Evolutionary conservation across 2,113 vertebrate species (phyloP).

Genomic region (Microcebus lehilahytsara): DNA sequence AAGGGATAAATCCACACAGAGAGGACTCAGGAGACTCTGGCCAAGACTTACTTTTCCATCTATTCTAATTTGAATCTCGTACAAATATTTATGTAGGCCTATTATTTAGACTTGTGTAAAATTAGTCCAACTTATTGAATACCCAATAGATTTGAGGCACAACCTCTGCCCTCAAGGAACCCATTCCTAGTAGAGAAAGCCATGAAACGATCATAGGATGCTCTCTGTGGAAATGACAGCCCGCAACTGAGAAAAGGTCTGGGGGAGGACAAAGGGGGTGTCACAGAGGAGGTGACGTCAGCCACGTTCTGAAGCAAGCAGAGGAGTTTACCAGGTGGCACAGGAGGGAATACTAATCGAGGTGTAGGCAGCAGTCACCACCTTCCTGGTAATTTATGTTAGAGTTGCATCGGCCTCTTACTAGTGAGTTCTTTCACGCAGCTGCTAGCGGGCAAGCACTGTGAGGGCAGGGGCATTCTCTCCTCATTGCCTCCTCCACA

Average conservation of each 20-base stretch:
- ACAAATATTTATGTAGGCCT: not conserved
- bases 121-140: not conserved
- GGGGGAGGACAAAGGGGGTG: not conserved
- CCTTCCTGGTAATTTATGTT: not conserved
- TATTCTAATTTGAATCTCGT: not conserved
- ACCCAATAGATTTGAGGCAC: not conserved
- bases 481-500: rapidly evolving
- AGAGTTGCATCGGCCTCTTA: not conserved
- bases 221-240: not conserved
- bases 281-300: not conserved
- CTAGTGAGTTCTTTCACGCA: not conserved
- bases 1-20: too few species aligned
- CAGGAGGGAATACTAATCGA: not conserved
- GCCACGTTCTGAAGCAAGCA: not conserved
- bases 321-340: not conserved
- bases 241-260: not conserved
- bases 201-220: not conserved
- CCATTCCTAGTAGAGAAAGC: not conserved
- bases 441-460: rapidly evolving
- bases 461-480: not conserved
- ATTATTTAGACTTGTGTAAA: not conserved
- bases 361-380: rapidly evolving
- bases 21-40: not conserved
- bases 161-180: not conserved
- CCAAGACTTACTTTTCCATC: not conserved